Base-by-base conservation (phyloP, 2,113 vertebrate species). In the Origma solitaria region DNA sequence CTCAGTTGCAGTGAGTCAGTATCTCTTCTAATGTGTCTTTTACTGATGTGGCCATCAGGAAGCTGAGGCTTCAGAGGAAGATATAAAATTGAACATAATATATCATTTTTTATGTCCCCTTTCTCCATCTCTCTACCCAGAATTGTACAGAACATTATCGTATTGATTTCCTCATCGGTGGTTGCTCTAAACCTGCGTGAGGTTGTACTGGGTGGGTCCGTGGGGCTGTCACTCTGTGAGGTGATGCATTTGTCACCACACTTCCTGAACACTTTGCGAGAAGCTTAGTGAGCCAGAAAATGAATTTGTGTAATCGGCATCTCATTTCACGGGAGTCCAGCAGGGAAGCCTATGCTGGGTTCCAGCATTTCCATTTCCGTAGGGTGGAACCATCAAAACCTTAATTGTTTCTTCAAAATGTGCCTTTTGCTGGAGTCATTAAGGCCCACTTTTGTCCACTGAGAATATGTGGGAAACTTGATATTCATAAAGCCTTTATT, bases 401-500 rank as follows among this genome's bases (percentile, higher is more conserved):
- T 21, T 54, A 65, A 82, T 85, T 91, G 66, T 91, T 86, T 72
- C 54, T 44, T 87, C 84, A 82, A 87, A 85, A 69, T 69, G 27
- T 56, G 50, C 28, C 9, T 86, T 56, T 38, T 82, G 14, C 28
- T 72, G 69, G 53, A 86, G 92, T 85, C n/a, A 42, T 92, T 76
- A 79, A 69, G 38, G 42, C 77, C 35, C 5, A 19, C 38, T 88
- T 76, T 50, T 61, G 50, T 94, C 86, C 53, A 27, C 33, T 50
- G 94, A 86, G 85, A 80, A 15, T 77, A 42, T 69, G 61, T 73
- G 54, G 33, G 68, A 37, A 89, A 80, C 30, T 82, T 73, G 79
- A 83, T 90, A 83, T 88, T 92, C 86, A 70, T 42, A 65, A 69
- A 88, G 21, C 30, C 61, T 71, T 87, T 87, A 89, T 69, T 91